Evolutionary conservation across 1,140 invertebrate genomes (phyloP).

Genomic region (Tyrophagus putrescentiae): DNA sequence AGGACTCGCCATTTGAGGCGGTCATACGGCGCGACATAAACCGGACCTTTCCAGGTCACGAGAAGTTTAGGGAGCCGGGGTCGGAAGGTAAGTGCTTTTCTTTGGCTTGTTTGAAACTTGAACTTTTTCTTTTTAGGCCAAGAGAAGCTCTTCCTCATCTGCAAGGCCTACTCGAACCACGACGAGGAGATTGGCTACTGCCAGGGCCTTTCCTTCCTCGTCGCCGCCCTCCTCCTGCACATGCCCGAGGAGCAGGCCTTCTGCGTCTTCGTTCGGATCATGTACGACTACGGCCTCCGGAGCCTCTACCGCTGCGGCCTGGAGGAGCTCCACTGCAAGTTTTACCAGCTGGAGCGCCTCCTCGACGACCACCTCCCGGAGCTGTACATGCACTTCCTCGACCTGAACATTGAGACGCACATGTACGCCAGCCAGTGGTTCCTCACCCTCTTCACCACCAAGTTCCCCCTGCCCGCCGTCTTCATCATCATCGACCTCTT

Average conservation of each 20-base stretch:
- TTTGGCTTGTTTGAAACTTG: background rate
- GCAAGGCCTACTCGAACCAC: constrained; percentile 90
- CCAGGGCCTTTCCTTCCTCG: constrained; percentile 91
- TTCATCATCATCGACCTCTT: constrained; percentile 96
- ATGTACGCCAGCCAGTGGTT: constrained; percentile 99
- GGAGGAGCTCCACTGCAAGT: constrained; percentile 78
- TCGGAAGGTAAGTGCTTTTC: constrained; percentile 35
- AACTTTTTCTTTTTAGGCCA: constrained; percentile 43
- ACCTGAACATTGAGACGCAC: constrained; percentile 77
- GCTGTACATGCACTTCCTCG: constrained; percentile 72
- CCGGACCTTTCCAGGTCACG: constrained; percentile 94
- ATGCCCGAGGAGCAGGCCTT: constrained; percentile 99
- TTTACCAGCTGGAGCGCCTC: constrained; percentile 89
- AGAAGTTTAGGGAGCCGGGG: constrained; percentile 85
- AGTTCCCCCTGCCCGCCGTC: constrained; percentile 92
- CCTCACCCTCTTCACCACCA: constrained; percentile 91
- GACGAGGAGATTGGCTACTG: constrained; percentile 97
- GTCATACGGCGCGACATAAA: constrained; percentile 92
- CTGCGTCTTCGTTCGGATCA: constrained; percentile 83
- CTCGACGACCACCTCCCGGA: constrained; percentile 80
- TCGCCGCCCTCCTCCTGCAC: constrained; percentile 82
- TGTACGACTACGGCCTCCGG: constrained; percentile 87
- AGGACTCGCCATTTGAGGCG: constrained; percentile 73
- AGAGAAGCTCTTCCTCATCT: constrained; percentile 85
- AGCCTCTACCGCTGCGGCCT: constrained; percentile 93